Percentiles rank a stretch among this genome's conserved stretches.
phyloP scores from a whole-genome alignment of 2,797 vertebrate species.

The Chromis chromis region DNA sequence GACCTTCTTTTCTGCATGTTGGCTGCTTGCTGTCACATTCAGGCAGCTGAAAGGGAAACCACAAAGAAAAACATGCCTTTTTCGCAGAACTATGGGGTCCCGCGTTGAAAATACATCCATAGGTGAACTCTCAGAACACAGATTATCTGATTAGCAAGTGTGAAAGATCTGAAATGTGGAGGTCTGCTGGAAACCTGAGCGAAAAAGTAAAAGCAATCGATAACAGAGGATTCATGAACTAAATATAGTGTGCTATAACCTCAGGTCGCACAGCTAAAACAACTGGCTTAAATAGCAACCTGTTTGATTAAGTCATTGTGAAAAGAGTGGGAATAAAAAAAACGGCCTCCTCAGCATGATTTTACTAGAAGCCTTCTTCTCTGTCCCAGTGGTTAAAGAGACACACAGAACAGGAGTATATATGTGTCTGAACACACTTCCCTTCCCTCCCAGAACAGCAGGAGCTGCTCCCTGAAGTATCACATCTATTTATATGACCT shows the following conservation, averaged over 20 bases:
- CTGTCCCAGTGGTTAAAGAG: conserved; percentile 1
- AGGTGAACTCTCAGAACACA: conserved; percentile 23
- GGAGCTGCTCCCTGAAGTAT: conserved; percentile 60
- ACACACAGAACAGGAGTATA: background rate
- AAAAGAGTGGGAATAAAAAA: too few species aligned
- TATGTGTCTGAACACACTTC: conserved; percentile 12
- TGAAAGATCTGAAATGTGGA: conserved; percentile 4
- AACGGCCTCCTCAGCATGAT: conserved; percentile 3
- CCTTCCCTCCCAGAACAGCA: conserved; percentile 32
- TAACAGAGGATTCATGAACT: background rate
- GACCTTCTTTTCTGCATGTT: conserved; percentile 52
- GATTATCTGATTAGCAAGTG: conserved; percentile 30
- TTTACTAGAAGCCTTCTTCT: conserved; percentile 23
- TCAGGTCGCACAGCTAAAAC: too few species aligned
- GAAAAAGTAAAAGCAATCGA: background rate
- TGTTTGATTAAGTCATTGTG: background rate
- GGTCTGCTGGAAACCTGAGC: conserved; percentile 10
- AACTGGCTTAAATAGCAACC: background rate
- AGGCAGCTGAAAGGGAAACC: conserved; percentile 59
- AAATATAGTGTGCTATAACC: background rate
- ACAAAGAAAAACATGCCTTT: conserved; percentile 74
- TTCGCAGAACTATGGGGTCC: conserved; percentile 52
- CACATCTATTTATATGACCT: conserved; percentile 82
- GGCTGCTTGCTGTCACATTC: conserved; percentile 50
- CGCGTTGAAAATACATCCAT: background rate